phyloP scores from a whole-genome alignment of 2,888 invertebrate genomes.

The Ophion ellenae region DNA sequence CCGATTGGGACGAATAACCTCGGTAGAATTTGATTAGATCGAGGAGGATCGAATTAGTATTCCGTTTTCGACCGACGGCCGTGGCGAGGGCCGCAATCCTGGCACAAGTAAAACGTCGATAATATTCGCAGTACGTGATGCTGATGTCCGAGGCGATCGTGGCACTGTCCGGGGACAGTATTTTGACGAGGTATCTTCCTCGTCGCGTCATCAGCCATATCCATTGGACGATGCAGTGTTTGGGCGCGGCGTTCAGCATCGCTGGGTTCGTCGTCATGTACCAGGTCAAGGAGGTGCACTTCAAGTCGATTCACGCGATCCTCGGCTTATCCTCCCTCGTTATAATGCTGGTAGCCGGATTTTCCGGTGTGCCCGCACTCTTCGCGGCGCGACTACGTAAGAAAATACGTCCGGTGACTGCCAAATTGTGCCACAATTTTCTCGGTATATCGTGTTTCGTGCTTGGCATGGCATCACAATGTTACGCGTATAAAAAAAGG shows the following conservation, averaged over 20 bases:
- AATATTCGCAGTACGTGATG: slow-evolving; percentile 76
- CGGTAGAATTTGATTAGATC: neutral
- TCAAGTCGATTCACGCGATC: slow-evolving; percentile 74
- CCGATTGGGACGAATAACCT: neutral
- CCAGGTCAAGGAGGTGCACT: slow-evolving; percentile 76
- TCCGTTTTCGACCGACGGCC: neutral
- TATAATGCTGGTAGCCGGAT: slow-evolving; percentile 84
- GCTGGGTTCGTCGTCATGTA: slow-evolving; percentile 85
- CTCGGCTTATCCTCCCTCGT: slow-evolving; percentile 84
- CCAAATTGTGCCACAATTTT: slow-evolving; percentile 85
- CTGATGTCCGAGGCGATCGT: slow-evolving; percentile 79
- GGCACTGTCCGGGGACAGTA: slow-evolving; percentile 72
- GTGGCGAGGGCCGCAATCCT: neutral
- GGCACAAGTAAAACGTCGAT: neutral
- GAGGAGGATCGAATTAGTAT: neutral
- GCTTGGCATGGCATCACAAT: slow-evolving; percentile 84
- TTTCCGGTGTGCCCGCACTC: slow-evolving; percentile 85
- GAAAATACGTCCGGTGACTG: slow-evolving; percentile 84
- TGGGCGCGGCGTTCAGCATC: slow-evolving; percentile 85
- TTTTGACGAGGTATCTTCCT: slow-evolving; percentile 71
- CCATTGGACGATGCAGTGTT: slow-evolving; percentile 85
- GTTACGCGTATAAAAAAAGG: slow-evolving; percentile 73
- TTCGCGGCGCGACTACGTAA: slow-evolving; percentile 85
- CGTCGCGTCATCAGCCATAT: slow-evolving; percentile 78
- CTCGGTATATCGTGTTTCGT: slow-evolving; percentile 85